Conservation (phyloP, 2,113 vertebrate genomes). For the Erythrolamprus reginae region DNA sequence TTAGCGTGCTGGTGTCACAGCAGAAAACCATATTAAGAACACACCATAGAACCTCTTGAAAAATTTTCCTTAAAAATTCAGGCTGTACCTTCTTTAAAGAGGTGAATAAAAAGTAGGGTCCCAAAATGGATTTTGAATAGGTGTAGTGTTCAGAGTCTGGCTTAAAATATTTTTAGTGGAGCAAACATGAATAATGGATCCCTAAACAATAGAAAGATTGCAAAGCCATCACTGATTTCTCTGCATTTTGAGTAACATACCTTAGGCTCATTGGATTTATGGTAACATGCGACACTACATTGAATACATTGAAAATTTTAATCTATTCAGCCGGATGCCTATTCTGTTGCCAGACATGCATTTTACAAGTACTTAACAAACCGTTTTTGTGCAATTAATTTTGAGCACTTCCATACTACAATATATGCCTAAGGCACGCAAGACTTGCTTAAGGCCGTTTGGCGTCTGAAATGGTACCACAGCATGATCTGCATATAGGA, state of each 20-base stretch:
- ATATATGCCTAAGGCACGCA: background rate
- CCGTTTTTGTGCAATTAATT: background rate
- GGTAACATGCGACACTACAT: background rate
- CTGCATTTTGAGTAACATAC: background rate
- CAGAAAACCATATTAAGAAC: background rate
- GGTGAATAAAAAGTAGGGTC: background rate
- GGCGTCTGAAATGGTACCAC: background rate
- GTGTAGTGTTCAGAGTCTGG: background rate
- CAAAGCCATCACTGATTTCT: background rate
- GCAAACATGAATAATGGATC: background rate
- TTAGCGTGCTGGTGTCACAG: background rate
- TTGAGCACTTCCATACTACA: background rate
- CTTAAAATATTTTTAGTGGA: background rate
- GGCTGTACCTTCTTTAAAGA: background rate
- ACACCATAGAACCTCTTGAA: background rate
- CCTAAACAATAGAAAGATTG: background rate
- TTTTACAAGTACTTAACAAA: background rate
- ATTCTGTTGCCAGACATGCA: background rate
- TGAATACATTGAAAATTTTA: background rate
- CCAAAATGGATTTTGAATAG: background rate
- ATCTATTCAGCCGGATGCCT: background rate
- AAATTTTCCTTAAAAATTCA: background rate
- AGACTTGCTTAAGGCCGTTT: background rate
- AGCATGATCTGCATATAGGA: background rate
- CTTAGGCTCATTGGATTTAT: background rate